Evolutionary conservation across 2,113 vertebrate species (phyloP), one percentile per base, ranked within the genome.

Genomic region (Dicaeum eximium): DNA sequence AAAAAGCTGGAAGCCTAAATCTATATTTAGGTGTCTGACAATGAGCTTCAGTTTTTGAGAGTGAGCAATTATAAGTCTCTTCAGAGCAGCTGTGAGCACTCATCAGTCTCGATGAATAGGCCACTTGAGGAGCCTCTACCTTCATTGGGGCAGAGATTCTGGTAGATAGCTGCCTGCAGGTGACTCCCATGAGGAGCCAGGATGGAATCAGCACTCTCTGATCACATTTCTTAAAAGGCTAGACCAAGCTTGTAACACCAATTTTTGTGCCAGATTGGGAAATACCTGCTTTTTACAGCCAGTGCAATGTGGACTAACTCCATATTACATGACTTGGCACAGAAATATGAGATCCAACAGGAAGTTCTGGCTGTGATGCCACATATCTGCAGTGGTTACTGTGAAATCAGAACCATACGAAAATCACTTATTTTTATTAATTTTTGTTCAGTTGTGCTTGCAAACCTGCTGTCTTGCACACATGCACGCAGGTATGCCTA

Each of bases 11-110:
- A 72, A 93, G 64, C n/a, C 44, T 87, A 73, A 71, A 86, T 92
- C 90, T 94, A 57, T 93, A 95, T 92, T 95, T 92, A 96, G 90
- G 67, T 80, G 80, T 73, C 82, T 94, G 75, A 92, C 87, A 94
- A 90, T 80, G 88, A 93, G 80, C 44, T 48, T 74, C 69, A 37
- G 40, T 80, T 94, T 96, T 92, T 90, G 23, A 90, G 80, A 95
- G 56, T 22, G 72, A 95, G 81, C 91, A 96, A 94, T 95, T 96
- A 90, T 56, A 78, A 64, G 10, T 86, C 92, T 88, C 83, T 95
- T 86, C 72, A 50, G 92, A 80, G 69, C 51, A 79, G 51, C 67
- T 94, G 47, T 67, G 57, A 88, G 80, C 45, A 67, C 61, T 83
- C 56, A 64, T 95, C 92, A 88, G 10, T 83, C 80, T 80, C 38